Conservation (phyloP, 2,113 vertebrate genomes). For the Ctenomys sociabilis region DNA sequence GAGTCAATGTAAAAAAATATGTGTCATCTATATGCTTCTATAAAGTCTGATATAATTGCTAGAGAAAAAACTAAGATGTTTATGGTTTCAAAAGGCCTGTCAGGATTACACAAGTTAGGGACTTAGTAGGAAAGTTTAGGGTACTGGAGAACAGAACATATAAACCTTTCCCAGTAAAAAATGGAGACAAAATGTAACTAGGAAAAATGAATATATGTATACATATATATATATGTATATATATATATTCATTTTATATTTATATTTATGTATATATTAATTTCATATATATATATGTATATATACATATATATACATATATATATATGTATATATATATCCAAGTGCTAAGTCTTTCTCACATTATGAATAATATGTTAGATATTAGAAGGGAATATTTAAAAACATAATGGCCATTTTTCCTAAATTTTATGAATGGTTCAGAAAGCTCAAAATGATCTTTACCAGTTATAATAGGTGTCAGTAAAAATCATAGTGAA, state of each 20-base stretch:
- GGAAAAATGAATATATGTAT: neutral
- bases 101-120: fast-evolving
- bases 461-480: neutral
- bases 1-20: neutral
- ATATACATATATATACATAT: neutral
- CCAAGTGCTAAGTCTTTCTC: neutral
- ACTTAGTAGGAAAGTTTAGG: neutral
- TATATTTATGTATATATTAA: too few species aligned
- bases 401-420: neutral
- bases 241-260: too few species aligned
- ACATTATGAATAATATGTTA: neutral
- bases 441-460: neutral
- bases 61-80: neutral
- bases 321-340: too few species aligned
- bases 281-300: too few species aligned
- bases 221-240: neutral
- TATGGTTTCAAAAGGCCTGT: neutral
- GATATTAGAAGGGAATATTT: neutral
- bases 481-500: neutral
- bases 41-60: neutral
- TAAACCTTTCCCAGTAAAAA: neutral
- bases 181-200: neutral
- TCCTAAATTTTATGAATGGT: neutral
- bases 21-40: neutral
- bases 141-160: neutral